These are phyloP conservation scores for Drosophila baimaii DNA, from an alignment of 1,140 invertebrate species.

Conservation along the genomic window DNA sequence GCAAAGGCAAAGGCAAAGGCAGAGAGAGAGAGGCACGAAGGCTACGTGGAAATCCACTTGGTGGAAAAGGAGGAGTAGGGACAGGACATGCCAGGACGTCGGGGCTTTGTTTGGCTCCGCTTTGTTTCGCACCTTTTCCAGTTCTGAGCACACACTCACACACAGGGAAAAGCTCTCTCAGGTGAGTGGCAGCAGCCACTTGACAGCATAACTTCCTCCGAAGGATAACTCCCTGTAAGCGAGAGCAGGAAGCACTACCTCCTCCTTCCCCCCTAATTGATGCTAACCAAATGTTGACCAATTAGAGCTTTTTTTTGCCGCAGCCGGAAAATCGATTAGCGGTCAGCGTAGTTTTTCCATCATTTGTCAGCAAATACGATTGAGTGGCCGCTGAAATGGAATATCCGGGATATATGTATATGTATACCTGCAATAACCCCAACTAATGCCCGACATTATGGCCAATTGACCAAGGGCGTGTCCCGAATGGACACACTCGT, in stretches of 20 bases:
- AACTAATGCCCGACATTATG: constrained; percentile 41
- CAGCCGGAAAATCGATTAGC: constrained; percentile 44
- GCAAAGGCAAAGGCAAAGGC: constrained; percentile 10
- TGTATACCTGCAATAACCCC: constrained; percentile 11
- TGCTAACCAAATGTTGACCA: constrained; percentile 49
- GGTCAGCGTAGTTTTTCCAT: constrained; percentile 14
- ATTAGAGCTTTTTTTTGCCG: constrained; percentile 29
- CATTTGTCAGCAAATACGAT: constrained; percentile 51
- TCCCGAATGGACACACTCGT: constrained; percentile 17
- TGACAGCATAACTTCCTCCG: constrained; percentile 43
- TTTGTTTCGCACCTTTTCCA: constrained; percentile 45
- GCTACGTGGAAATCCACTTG: constrained; percentile 20
- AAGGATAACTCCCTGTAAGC: neutral
- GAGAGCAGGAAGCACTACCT: neutral
- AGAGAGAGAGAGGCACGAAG: neutral
- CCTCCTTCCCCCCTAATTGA: constrained; percentile 28
- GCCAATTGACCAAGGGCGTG: constrained; percentile 41
- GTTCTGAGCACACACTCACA: constrained; percentile 1
- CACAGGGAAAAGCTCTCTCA: constrained; percentile 10
- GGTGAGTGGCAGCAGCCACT: constrained; percentile 15
- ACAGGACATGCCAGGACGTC: constrained; percentile 11
- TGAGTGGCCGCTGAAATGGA: constrained; percentile 23
- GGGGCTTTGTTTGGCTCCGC: constrained; percentile 25
- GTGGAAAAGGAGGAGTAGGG: constrained; percentile 7
- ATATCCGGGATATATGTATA: constrained; percentile 26